These are phyloP conservation scores for Cecropterus lyciades DNA, from an alignment of 1,140 invertebrate species.

Conservation along the genomic window DNA sequence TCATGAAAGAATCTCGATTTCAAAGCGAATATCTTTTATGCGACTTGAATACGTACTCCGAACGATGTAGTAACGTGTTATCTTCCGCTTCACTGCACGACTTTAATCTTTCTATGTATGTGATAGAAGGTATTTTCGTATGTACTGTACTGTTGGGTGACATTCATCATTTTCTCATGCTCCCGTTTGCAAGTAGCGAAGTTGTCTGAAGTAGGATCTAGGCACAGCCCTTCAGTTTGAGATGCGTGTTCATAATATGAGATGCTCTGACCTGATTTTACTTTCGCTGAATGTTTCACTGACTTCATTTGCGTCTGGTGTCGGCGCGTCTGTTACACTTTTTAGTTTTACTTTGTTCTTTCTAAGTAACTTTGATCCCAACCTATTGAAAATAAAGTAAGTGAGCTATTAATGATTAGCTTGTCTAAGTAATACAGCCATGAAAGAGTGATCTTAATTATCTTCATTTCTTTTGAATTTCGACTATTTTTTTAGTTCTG, in stretches of 20 bases:
- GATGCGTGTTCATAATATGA: slow-evolving; percentile 14
- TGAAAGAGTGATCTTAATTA: too few relatives aligned
- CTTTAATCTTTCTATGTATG: background rate
- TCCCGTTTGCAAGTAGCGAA: slow-evolving; percentile 32
- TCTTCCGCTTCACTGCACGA: background rate
- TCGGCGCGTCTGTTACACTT: too few relatives aligned
- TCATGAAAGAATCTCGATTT: slow-evolving; percentile 31
- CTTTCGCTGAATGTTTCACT: slow-evolving; percentile 7
- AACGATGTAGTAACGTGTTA: slow-evolving; percentile 15
- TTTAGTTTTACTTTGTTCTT: too few relatives aligned
- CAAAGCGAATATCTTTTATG: slow-evolving; percentile 31
- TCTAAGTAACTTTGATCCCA: too few relatives aligned
- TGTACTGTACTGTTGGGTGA: background rate
- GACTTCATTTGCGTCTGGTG: too few relatives aligned
- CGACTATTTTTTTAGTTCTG: too few relatives aligned
- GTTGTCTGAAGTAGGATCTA: slow-evolving; percentile 27
- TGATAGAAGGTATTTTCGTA: background rate
- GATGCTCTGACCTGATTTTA: slow-evolving; percentile 19
- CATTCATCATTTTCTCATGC: slow-evolving; percentile 22
- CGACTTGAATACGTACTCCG: slow-evolving; percentile 28
- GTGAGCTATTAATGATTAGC: too few relatives aligned
- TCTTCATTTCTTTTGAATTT: too few relatives aligned
- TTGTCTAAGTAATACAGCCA: too few relatives aligned
- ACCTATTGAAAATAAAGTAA: too few relatives aligned
- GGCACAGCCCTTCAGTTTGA: slow-evolving; percentile 6